Evolutionary conservation across 2,797 vertebrate species (phyloP), one percentile per base, ranked within the genome.

Genomic region (Echiichthys vipera): DNA sequence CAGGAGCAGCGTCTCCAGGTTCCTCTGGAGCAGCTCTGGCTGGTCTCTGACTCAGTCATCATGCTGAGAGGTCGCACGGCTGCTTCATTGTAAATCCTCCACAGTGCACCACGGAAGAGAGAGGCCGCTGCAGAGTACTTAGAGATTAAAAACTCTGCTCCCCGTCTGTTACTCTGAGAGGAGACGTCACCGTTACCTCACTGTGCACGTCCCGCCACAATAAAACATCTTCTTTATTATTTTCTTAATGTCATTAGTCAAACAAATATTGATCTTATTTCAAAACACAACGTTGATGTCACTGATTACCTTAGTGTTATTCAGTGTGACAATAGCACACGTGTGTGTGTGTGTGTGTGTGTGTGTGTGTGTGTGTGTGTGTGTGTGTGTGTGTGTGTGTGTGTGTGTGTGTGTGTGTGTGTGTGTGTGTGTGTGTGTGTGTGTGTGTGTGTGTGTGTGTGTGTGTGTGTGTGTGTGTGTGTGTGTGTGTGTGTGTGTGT

Each of bases 61-160:
- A 57, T 77, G 69, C 7, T 25, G 59, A 49, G 61, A 42, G 77
- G 77, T 77, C 77, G 24, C 63, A 79, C 54, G 14, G 18, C 55
- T 47, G 43, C 47, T 76, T 68, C 72, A 56, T 47, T 72, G 72
- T 59, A 45, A 78, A 78, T 40, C 45, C 45, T 63, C 71, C 57
- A 43, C 65, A 13, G 61, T 22, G 71, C 51, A 53, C 3, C 2
- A 20, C 49, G 37, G 29, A 50, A 10, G 61, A 18, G 42, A 54
- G 32, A 69, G 36, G 13, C n/a, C n/a, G 30, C 62, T 58, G 74
- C 56, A 36, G 45, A 61, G 39, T 43, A 63, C 53, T 67, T 50
- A 43, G 15, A 63, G 45, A 73, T 65, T 27, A 55, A 63, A 18
- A 62, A 43, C 25, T 43, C 25, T 71, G 63, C n/a, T 64, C 32